These are phyloP conservation scores for Syritta pipiens DNA, from an alignment of 2,888 invertebrate species.

Conservation along the genomic window DNA sequence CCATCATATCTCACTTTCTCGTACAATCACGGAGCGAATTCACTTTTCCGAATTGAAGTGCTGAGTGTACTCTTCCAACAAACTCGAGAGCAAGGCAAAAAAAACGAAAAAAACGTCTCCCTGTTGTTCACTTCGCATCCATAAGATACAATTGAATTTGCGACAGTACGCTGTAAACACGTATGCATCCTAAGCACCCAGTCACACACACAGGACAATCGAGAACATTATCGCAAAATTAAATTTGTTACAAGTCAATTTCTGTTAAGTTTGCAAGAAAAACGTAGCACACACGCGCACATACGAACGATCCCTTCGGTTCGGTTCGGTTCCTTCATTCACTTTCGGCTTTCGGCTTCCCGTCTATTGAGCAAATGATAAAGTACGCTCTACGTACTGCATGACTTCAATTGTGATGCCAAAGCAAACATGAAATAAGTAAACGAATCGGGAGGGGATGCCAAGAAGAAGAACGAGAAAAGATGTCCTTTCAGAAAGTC, in stretches of 20 bases:
- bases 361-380: constrained; percentile 44
- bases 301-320: constrained; percentile 22
- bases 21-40: too few species aligned
- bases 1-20: not conserved
- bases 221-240: constrained; percentile 51
- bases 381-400: constrained; percentile 21
- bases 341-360: not conserved
- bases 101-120: not conserved
- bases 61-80: constrained; percentile 1
- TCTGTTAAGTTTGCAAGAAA: constrained; percentile 39
- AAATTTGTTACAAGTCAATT: constrained; percentile 67
- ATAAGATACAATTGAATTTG: constrained; percentile 38
- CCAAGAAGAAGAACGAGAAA: not conserved
- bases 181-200: not conserved
- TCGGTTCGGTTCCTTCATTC: not conserved
- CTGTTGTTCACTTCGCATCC: constrained; percentile 6
- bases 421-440: constrained; percentile 55
- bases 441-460: constrained; percentile 11
- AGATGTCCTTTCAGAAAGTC: constrained; percentile 15
- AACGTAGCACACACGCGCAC: not conserved
- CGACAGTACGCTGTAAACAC: not conserved
- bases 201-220: constrained; percentile 34
- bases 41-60: not conserved
- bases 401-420: constrained; percentile 52
- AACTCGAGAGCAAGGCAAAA: too few species aligned